Conservation (phyloP, 1,140 invertebrate species). For the Drosophila murphyi region DNA sequence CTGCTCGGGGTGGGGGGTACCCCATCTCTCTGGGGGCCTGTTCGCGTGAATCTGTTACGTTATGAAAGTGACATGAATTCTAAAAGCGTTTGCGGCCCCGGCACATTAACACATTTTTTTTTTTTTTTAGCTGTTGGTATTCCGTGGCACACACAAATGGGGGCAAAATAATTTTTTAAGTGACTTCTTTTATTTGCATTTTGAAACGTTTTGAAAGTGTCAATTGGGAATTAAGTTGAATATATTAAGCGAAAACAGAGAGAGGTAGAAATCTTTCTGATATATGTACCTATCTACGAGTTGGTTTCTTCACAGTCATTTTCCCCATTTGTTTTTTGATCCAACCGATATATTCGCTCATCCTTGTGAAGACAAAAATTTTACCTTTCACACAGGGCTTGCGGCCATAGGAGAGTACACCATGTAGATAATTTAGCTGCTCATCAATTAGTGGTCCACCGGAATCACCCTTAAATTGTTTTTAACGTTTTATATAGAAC, state of each 20-base stretch:
- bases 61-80: conserved; percentile 78
- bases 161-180: conserved; percentile 72
- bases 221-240: conserved; percentile 61
- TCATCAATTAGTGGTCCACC: conserved; percentile 57
- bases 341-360: conserved; percentile 47
- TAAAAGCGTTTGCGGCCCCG: conserved; percentile 67
- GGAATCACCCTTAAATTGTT: conserved; percentile 53
- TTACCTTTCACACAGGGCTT: conserved; percentile 34
- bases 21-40: conserved; percentile 39
- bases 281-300: neutral
- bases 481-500: neutral
- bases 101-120: conserved; percentile 71
- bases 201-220: conserved; percentile 54
- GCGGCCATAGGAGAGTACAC: conserved; percentile 58
- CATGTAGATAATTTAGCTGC: conserved; percentile 16
- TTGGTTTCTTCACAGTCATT: neutral
- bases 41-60: conserved; percentile 69
- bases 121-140: conserved; percentile 40
- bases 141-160: conserved; percentile 46
- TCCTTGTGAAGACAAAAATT: conserved; percentile 57
- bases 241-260: conserved; percentile 46
- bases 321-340: conserved; percentile 36
- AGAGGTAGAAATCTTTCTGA: neutral
- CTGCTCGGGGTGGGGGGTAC: conserved; percentile 15
- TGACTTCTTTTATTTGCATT: conserved; percentile 78